phyloP scores from a whole-genome alignment of 2,888 invertebrate genomes.

The Dryobotodes eremita region DNA sequence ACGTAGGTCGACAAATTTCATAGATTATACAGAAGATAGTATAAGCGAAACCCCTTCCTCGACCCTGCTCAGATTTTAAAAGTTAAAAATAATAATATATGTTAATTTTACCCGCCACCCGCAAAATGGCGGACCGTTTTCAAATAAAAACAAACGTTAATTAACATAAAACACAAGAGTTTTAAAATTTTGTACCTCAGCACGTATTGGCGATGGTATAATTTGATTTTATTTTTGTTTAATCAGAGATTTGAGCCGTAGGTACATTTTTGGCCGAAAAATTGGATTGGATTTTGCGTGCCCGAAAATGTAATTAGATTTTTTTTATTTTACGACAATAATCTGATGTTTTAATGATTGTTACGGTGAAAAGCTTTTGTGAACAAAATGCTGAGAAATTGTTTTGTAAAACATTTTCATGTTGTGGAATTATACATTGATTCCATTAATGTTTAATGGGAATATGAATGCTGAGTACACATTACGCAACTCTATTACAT shows the following conservation, averaged over 20 bases:
- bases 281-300: constrained; percentile 43
- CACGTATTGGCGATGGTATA: constrained; percentile 51
- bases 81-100: constrained; percentile 60
- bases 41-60: constrained; percentile 68
- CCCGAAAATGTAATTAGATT: constrained; percentile 51
- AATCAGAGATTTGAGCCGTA: constrained; percentile 44
- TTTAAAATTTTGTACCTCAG: constrained; percentile 55
- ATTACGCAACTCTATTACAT: constrained; percentile 36
- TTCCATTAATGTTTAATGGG: constrained; percentile 16
- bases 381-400: neutral
- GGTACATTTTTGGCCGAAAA: constrained; percentile 28
- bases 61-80: constrained; percentile 74
- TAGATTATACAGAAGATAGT: constrained; percentile 76
- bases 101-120: constrained; percentile 74
- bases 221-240: constrained; percentile 60
- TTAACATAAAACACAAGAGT: constrained; percentile 78
- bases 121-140: constrained; percentile 75
- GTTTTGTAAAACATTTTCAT: constrained; percentile 14
- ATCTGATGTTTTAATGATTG: constrained; percentile 46
- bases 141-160: constrained; percentile 80
- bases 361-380: constrained; percentile 22
- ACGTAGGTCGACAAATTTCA: constrained; percentile 66
- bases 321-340: constrained; percentile 39
- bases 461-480: constrained; percentile 30
- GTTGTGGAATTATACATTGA: neutral